Evolutionary conservation across 2,797 vertebrate species (phyloP).

Genomic region (Acanthurus leucopareius): DNA sequence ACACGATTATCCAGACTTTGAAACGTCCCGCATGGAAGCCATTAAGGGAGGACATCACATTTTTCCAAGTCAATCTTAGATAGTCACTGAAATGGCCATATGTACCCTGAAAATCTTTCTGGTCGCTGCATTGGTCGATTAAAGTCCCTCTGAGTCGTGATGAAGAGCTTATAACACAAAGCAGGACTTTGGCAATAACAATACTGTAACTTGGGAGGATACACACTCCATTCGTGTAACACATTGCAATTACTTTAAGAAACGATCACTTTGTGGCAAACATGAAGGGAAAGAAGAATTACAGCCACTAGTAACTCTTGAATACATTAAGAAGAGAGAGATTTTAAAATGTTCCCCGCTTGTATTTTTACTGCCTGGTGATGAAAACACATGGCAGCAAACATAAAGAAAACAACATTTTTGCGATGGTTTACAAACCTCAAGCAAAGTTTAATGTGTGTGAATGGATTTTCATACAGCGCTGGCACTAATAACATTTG

Average conservation of each 20-base stretch:
- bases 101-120: no score
- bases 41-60: no score
- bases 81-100: no score
- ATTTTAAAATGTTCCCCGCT: neutral
- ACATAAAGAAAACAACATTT: neutral
- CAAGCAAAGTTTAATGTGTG: neutral
- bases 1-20: neutral
- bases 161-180: no score
- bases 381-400: neutral
- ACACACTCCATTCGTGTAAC: no score
- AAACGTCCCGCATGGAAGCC: no score
- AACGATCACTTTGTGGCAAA: neutral
- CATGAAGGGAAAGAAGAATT: no score
- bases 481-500: conserved; percentile 1
- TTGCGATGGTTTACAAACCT: neutral
- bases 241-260: neutral
- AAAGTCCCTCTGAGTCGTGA: no score
- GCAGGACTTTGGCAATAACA: no score
- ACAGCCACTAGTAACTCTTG: neutral
- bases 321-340: neutral
- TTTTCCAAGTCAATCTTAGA: no score
- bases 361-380: neutral
- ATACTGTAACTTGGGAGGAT: no score
- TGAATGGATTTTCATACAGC: neutral
- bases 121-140: no score